phyloP scores from a whole-genome alignment of 2,113 vertebrate species.

The Antigone vipio region DNA sequence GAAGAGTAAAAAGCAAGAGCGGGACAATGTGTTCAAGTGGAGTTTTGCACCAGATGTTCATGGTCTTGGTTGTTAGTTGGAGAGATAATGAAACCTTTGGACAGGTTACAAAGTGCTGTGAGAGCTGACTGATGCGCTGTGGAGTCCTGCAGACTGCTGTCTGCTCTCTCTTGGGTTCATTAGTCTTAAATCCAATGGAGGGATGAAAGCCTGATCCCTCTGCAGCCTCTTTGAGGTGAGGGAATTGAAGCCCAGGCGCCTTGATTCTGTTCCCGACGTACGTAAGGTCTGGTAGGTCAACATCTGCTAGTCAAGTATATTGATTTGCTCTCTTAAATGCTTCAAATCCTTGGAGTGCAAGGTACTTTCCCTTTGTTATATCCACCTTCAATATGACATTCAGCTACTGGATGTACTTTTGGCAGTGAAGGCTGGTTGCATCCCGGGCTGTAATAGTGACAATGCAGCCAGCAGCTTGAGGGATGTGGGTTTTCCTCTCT shows the following conservation, averaged over 20 bases:
- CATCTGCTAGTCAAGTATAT: background rate
- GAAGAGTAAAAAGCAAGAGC: background rate
- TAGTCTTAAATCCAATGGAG: background rate
- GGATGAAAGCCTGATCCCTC: background rate
- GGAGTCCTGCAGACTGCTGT: background rate
- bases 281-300: background rate
- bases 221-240: background rate
- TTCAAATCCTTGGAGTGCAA: background rate
- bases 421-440: background rate
- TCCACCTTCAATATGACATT: background rate
- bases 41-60: fast-evolving
- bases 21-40: background rate
- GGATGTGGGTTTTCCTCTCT: background rate
- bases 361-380: background rate
- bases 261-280: background rate
- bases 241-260: background rate
- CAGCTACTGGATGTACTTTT: background rate
- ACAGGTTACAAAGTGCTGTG: background rate
- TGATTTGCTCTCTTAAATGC: background rate
- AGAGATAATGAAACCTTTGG: background rate
- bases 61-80: background rate
- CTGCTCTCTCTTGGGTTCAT: background rate
- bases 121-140: background rate
- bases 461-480: background rate
- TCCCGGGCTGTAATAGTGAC: background rate